Evolutionary conservation across 2,888 invertebrate species (phyloP).

Genomic region (Papilio elwesi): DNA sequence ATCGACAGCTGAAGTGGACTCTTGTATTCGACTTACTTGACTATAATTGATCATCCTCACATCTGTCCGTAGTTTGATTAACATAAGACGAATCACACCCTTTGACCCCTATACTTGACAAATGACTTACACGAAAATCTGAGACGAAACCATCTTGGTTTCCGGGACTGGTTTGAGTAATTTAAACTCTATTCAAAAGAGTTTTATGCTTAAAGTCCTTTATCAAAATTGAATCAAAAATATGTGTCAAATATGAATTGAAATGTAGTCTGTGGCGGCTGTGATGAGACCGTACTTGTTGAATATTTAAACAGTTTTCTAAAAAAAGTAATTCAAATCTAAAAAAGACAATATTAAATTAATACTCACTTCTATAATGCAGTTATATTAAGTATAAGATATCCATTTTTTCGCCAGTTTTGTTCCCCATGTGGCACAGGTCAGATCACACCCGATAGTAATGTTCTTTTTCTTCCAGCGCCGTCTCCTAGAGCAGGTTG

Average conservation of each 20-base stretch:
- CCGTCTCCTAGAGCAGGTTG: too few species aligned
- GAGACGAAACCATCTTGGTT: conserved; percentile 24
- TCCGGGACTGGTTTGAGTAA: not conserved
- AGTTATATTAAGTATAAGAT: too few species aligned
- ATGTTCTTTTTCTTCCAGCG: too few species aligned
- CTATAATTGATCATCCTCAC: conserved; percentile 66
- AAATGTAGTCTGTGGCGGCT: not conserved
- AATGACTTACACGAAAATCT: conserved; percentile 65
- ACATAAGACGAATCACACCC: conserved; percentile 67
- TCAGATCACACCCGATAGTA: too few species aligned
- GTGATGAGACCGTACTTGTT: not conserved
- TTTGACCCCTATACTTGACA: conserved; percentile 71
- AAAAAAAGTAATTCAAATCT: too few species aligned
- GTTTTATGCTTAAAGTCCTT: not conserved
- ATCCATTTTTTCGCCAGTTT: too few species aligned
- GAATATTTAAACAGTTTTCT: not conserved
- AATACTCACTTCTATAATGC: too few species aligned
- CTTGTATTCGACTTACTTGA: conserved; percentile 26
- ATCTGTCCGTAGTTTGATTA: conserved; percentile 69
- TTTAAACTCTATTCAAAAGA: not conserved
- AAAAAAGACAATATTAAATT: too few species aligned
- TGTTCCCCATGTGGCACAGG: too few species aligned
- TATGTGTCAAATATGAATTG: not conserved
- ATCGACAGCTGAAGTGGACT: conserved; percentile 23
- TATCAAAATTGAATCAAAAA: not conserved